phyloP scores from a whole-genome alignment of 2,888 invertebrate genomes.

The Saturnia japonica region DNA sequence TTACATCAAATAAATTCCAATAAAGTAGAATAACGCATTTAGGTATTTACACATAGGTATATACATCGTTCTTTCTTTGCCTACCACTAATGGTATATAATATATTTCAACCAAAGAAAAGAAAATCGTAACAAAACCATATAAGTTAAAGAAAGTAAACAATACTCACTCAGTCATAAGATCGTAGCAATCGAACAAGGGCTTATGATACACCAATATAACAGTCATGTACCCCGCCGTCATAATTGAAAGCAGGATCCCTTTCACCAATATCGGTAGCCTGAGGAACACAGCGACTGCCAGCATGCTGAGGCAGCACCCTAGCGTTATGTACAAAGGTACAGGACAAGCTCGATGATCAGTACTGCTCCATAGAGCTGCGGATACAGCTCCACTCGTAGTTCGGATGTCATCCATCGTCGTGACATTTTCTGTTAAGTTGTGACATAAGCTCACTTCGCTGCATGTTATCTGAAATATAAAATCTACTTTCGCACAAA shows the following conservation, averaged over 20 bases:
- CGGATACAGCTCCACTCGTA: slow-evolving; percentile 53
- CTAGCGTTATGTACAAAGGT: slow-evolving; percentile 93
- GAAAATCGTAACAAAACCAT: not conserved
- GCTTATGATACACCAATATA: slow-evolving; percentile 90
- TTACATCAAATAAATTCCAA: not conserved
- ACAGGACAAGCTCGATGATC: slow-evolving; percentile 91
- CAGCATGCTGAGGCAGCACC: slow-evolving; percentile 91
- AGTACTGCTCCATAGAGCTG: slow-evolving; percentile 67
- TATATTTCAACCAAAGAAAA: not conserved
- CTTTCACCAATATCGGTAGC: slow-evolving; percentile 91
- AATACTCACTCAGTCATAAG: slow-evolving; percentile 85
- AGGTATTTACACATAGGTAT: not conserved
- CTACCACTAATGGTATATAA: not conserved
- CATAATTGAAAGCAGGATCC: slow-evolving; percentile 88
- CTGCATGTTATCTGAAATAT: slow-evolving; percentile 69
- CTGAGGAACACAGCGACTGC: slow-evolving; percentile 92
- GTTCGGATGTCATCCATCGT: slow-evolving; percentile 77
- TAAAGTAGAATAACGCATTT: not conserved
- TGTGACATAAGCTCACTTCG: slow-evolving; percentile 66
- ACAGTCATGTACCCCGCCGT: slow-evolving; percentile 90
- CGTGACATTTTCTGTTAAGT: slow-evolving; percentile 73
- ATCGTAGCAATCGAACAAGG: slow-evolving; percentile 92
- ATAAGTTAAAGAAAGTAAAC: slow-evolving; percentile 13
- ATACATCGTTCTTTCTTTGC: not conserved
- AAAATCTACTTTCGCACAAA: not conserved